Base-by-base conservation (phyloP, 1,140 invertebrate species). In the Idris sp. region DNA sequence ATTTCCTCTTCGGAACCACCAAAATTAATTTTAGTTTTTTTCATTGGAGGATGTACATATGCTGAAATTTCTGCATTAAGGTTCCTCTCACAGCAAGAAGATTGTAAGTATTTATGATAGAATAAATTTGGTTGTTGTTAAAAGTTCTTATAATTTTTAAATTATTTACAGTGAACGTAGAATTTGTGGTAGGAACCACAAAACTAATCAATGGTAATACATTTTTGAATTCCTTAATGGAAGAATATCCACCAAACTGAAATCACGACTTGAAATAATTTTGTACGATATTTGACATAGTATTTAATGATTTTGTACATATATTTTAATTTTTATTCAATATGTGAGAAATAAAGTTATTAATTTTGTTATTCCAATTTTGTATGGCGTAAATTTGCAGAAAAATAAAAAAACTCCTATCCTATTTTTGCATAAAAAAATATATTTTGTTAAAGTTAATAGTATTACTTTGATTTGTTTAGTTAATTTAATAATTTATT, bases 1-100 rank as follows among this genome's bases (percentile, higher is more conserved):
- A 90, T 89, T 61, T 93, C 92, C 0, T 88, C 89, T 38, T 89
- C 90, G 5, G 93, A 95, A 62, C 90, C 90, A 36, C 90, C 93
- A 0, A 91, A 91, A 79, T 92, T 97, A 0, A 92, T 97, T n/a
- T 84, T 99, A 3, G 95, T 99, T 0, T 96, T 98, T 82, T 98
- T 98, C 82, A 92, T 99, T 13, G 97, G 98, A 7, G 98, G 98
- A 1, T 97, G 97, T 82, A 99, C 97, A 0, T 98, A 94, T 89
- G 95, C 97, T 2, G 98, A 99, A 87, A 93, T 99, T 77, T 96
- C 97, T 1, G 96, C 97, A 0, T 85, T 99, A 1, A 89, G 97
- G 69, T 98, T 96, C 83, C 89, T 99, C 3, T 94, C 96, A 4
- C 94, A 96, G 79, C 93, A 96, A 85, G 96, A 98, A 87, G 96